A percentile compares a stretch with the other conserved stretches of the same genome.
Evolutionary conservation across 1,140 invertebrate genomes (phyloP).

Genomic region (Drosophila murphyi): DNA sequence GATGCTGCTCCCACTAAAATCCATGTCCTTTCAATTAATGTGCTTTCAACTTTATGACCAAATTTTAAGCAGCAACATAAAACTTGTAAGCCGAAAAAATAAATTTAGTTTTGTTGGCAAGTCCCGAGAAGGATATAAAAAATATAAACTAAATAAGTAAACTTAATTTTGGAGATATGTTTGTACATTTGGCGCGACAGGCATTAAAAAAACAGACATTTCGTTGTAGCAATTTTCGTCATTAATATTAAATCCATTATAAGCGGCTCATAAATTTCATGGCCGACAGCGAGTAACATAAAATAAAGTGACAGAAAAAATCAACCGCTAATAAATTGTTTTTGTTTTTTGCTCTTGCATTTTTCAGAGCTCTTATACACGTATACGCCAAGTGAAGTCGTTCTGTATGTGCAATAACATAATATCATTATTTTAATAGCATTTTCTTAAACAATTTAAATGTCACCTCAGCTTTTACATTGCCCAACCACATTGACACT

Average conservation of each 20-base stretch:
- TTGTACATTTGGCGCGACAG: constrained; percentile 25
- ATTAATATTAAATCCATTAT: constrained; percentile 81
- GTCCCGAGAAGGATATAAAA: constrained; percentile 33
- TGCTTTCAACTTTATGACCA: constrained; percentile 57
- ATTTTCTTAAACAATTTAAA: constrained; percentile 27
- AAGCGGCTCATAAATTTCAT: constrained; percentile 67
- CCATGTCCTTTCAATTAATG: constrained; percentile 73
- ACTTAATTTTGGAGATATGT: constrained; percentile 60
- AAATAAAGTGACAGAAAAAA: constrained; percentile 57
- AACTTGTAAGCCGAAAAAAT: constrained; percentile 62
- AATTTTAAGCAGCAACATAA: constrained; percentile 52
- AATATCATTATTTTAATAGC: constrained; percentile 41
- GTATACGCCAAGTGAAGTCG: constrained; percentile 48
- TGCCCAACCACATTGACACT: neutral
- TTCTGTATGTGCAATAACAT: neutral
- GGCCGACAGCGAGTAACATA: constrained; percentile 24
- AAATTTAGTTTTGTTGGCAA: constrained; percentile 60
- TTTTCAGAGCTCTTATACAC: constrained; percentile 43
- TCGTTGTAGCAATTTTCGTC: constrained; percentile 54
- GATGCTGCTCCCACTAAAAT: constrained; percentile 45
- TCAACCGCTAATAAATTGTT: constrained; percentile 51
- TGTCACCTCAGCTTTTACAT: constrained; percentile 9
- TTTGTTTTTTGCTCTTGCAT: constrained; percentile 23
- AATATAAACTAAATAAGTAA: constrained; percentile 65
- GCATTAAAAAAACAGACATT: constrained; percentile 63